Base-by-base conservation (phyloP, 2,797 vertebrate genomes). In the Cygnus olor region DNA sequence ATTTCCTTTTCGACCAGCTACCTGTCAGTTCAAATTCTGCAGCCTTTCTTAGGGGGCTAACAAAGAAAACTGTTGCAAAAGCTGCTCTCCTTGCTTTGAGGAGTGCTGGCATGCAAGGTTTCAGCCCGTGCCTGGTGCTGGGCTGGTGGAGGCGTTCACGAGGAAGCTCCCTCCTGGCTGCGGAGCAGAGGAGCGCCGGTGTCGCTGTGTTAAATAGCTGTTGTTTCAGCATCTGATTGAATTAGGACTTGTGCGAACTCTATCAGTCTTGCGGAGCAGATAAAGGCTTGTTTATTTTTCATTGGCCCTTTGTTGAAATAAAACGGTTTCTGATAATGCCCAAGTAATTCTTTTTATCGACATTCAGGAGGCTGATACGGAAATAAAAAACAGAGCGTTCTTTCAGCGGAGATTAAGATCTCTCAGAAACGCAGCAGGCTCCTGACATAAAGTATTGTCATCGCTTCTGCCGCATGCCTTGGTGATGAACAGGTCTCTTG, bases 261-360 rank as follows among this genome's bases (percentile, higher is more conserved):
- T 96, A 95, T 98, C 97, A 90, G 89, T 94, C 94, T 91, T 96
- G 71, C 96, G 11, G 19, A 38, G 10, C 89, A 97, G 98, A 98
- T 98, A 98, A 98, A 97, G 92, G 91, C 91, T 96, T 97, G 96
- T 98, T 98, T 98, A 96, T 97, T 96, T 97, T 94, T 96, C 96
- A 91, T 91, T 76, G 84, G 92, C 94, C 89, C 92, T 97, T 98
- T 97, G 93, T 95, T 95, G 97, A 94, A 97, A 97, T 97, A 95
- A 97, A 97, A 78, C 56, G 54, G 82, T 97, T 97, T 97, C 97
- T 97, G 98, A 98, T 98, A 98, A 97, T 96, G 93, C 97, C 95
- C 93, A 90, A 98, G 97, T 98, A 96, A 98, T 98, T 98, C 97
- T 97, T 96, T 96, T 98, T 98, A 98, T 98, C 98, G 96, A 88